Base-by-base conservation (phyloP, 2,888 invertebrate species). In the Lycophotia porphyrea region DNA sequence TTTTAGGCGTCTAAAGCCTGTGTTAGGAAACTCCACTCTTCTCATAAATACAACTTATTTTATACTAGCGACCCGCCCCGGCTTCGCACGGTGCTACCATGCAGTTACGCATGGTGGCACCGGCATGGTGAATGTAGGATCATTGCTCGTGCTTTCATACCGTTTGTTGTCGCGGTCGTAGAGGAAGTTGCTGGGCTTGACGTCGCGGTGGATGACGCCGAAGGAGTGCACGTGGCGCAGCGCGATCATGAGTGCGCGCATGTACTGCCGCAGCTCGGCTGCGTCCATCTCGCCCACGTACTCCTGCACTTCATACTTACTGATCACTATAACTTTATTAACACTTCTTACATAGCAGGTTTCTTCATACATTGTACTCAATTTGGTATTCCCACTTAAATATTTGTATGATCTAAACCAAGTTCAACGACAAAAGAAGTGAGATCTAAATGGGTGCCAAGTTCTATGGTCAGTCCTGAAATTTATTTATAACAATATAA, bases 181-280 rank as follows among this genome's bases (percentile, higher is more conserved):
- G 18, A 99, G 96, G 93, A 99, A 99, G 95, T 99, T 99, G 93
- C 98, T 98, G 2, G 99, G 99, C 94, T 99, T 99, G 61, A 99
- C 97, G 91, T 99, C 99, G 74, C 99, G 96, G 92, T 99, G 99
- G 78, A 99, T 98, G 81, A 99, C 97, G 81, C 98, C 97, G 92
- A 98, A 98, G 64, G 97, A 97, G 94, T 99, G 99, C 76, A 99
- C 98, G 89, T 98, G 97, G 11, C 97, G 95, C 86, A 99, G 95
- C 7, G 99, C 98, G 61, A 97, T 95, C 84, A 99, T 94, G 84
- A 99, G 95, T 90, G 98, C 98, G 89, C 97, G 97, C 97, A 99
- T 98, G 93, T 99, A 99, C 78, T 97, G 95, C 76, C 97, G 97
- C 58, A 98, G 97, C 94, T 99, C 99, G 44, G 92, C 91, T 2